Evolutionary conservation across 2,888 invertebrate genomes (phyloP), one percentile per base, ranked within the genome.

Genomic region (Drosophila seclusa): DNA sequence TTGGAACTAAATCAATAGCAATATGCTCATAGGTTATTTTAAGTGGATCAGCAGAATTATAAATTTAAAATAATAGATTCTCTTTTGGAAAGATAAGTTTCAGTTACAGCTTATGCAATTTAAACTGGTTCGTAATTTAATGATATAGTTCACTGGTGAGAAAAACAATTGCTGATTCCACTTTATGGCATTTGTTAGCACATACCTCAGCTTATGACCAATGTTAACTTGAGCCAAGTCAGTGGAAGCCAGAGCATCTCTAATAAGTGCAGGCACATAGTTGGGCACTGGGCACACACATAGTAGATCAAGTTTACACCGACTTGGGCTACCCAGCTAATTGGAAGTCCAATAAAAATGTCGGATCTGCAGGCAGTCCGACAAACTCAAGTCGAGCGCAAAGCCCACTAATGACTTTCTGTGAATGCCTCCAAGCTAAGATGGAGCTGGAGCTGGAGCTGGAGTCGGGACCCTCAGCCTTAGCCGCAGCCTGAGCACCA

Each of bases 291-390:
- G n/a, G 36, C 65, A 69, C 64, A 53, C 71, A 66, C 80, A 77
- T 82, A 90, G 82, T 82, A 90, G 83, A 86, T 88, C 89, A 89
- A 88, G 81, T 89, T 89, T 82, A 78, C 84, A 86, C 82, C 85
- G 76, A 73, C 80, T 69, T 66, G 58, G 68, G 68, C 68, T 82
- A 73, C 58, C 61, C 82, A 86, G 79, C 91, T 91, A 91, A 90
- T 90, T 91, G 89, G 88, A 81, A 89, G 90, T 86, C 90, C 82
- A 89, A 90, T 90, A 87, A 90, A 91, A 90, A 80, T 87, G 88
- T 86, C 89, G 89, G 89, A 87, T 87, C 83, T 81, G 69, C 82
- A 68, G 88, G 87, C 83, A 73, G 76, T 73, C 86, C 69, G 78
- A 75, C 83, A 82, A 84, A 84, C 80, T 71, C 76, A 82, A 84